Evolutionary conservation across 2,888 invertebrate species (phyloP).

Genomic region (Embidobia sp.): DNA sequence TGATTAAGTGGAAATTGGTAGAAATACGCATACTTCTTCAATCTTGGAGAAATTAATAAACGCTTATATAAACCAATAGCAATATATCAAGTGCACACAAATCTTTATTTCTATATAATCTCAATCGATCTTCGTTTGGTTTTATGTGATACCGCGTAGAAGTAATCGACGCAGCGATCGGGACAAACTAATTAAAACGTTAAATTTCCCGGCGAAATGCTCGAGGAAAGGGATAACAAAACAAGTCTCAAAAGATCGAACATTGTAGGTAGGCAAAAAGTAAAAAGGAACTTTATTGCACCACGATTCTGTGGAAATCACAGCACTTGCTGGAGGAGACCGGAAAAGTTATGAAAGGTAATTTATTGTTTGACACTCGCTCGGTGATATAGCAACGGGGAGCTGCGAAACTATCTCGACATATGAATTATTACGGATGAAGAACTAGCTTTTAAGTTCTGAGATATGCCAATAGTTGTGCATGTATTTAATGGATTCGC

Average conservation of each 20-base stretch:
- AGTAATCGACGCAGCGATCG: slow-evolving; percentile 6
- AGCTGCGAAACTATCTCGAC: slow-evolving; percentile 60
- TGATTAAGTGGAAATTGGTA: neutral
- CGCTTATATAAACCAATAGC: neutral
- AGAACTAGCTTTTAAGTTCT: slow-evolving; percentile 56
- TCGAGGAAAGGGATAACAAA: slow-evolving; percentile 17
- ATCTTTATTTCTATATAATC: slow-evolving; percentile 10
- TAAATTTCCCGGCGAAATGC: slow-evolving; percentile 18
- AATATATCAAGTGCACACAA: neutral
- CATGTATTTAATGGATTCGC: slow-evolving; percentile 41
- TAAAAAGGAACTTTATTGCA: slow-evolving; percentile 52
- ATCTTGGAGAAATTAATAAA: slow-evolving; percentile 7
- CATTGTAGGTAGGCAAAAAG: no score
- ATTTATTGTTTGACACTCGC: slow-evolving; percentile 65
- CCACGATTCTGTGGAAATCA: slow-evolving; percentile 58
- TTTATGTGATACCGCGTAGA: neutral
- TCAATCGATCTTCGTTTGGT: neutral
- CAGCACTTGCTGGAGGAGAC: slow-evolving; percentile 59
- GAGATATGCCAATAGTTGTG: slow-evolving; percentile 59
- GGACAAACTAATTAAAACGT: slow-evolving; percentile 41
- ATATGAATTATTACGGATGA: slow-evolving; percentile 56
- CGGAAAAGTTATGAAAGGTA: slow-evolving; percentile 66
- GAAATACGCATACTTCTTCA: neutral
- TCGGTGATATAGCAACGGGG: slow-evolving; percentile 56
- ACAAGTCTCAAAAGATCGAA: slow-evolving; percentile 31